A percentile compares a stretch with the other conserved stretches of the same genome.
These are phyloP conservation scores for Phaedon cochleariae DNA, from an alignment of 2,888 invertebrate genomes.

Conservation along the genomic window DNA sequence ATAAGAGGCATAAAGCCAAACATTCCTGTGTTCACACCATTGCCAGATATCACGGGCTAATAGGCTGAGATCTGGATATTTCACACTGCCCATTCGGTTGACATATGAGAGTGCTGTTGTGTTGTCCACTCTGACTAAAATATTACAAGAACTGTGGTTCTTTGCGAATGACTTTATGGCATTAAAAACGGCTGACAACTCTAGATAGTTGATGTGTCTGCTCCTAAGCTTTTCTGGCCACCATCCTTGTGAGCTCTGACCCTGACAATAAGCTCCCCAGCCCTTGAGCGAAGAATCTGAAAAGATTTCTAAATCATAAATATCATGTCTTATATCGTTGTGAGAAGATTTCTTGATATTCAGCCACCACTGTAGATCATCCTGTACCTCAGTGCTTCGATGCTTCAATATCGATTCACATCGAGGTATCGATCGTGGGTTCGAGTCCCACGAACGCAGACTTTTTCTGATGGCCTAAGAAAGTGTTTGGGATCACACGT, in stretches of 20 bases:
- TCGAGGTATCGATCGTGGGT: no score
- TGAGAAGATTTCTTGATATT: neutral
- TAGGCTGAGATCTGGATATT: conserved; percentile 6
- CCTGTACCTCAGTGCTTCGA: neutral
- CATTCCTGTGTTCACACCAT: conserved; percentile 14
- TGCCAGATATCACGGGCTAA: conserved; percentile 18
- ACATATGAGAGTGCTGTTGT: conserved; percentile 20
- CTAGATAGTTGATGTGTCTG: no score
- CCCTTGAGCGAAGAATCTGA: conserved; percentile 13
- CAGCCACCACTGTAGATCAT: conserved; percentile 13
- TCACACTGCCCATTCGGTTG: conserved; percentile 7
- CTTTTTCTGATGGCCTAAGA: no score
- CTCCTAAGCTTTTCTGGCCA: neutral
- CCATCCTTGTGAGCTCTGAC: neutral
- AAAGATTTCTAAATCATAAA: conserved; percentile 4
- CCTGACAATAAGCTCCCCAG: conserved; percentile 14
- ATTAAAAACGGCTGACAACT: conserved; percentile 6
- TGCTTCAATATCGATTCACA: no score
- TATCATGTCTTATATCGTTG: neutral
- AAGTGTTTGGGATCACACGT: no score
- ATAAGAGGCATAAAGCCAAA: conserved; percentile 15
- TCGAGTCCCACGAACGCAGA: no score
- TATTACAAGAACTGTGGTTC: neutral
- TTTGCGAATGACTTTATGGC: conserved; percentile 9
- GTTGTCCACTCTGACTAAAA: conserved; percentile 20